phyloP scores from a whole-genome alignment of 2,113 vertebrate species.

The Melanotaenia duboulayi region DNA sequence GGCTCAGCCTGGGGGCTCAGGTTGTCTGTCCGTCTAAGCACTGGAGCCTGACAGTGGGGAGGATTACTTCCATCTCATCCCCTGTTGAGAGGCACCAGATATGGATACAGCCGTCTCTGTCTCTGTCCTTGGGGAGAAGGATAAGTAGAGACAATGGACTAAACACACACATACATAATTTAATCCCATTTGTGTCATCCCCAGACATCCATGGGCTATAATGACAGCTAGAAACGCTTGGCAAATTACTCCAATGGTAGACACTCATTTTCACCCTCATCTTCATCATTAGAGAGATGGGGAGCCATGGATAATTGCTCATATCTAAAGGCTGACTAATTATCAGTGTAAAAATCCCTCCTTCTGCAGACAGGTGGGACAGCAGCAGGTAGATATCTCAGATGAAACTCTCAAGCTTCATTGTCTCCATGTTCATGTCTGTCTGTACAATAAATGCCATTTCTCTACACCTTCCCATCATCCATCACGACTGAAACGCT shows the following conservation, averaged over 20 bases:
- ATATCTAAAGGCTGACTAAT: slow-evolving; percentile 71
- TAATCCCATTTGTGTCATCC: slow-evolving; percentile 61
- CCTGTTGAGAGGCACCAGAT: slow-evolving; percentile 57
- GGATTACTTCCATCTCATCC: slow-evolving; percentile 61
- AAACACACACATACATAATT: slow-evolving; percentile 50
- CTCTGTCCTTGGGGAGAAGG: slow-evolving; percentile 51
- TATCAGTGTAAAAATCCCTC: slow-evolving; percentile 66
- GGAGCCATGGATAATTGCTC: slow-evolving; percentile 70
- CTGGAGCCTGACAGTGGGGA: slow-evolving; percentile 55
- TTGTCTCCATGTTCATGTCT: slow-evolving; percentile 5
- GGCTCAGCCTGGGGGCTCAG: slow-evolving; percentile 38
- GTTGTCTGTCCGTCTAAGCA: slow-evolving; percentile 53
- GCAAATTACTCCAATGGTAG: slow-evolving; percentile 60
- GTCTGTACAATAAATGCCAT: slow-evolving; percentile 6
- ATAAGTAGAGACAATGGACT: slow-evolving; percentile 58
- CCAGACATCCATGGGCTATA: slow-evolving; percentile 47
- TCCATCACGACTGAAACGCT: slow-evolving; percentile 43
- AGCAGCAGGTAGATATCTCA: slow-evolving; percentile 31
- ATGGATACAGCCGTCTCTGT: slow-evolving; percentile 49
- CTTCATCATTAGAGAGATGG: slow-evolving; percentile 63
- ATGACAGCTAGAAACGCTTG: slow-evolving; percentile 55
- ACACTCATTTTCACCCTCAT: slow-evolving; percentile 63
- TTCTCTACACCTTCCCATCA: slow-evolving; percentile 6
- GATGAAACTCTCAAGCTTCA: slow-evolving; percentile 8
- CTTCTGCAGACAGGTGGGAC: slow-evolving; percentile 62